Base-by-base conservation (phyloP, 2,888 invertebrate genomes). In the Nectonema munidae region DNA sequence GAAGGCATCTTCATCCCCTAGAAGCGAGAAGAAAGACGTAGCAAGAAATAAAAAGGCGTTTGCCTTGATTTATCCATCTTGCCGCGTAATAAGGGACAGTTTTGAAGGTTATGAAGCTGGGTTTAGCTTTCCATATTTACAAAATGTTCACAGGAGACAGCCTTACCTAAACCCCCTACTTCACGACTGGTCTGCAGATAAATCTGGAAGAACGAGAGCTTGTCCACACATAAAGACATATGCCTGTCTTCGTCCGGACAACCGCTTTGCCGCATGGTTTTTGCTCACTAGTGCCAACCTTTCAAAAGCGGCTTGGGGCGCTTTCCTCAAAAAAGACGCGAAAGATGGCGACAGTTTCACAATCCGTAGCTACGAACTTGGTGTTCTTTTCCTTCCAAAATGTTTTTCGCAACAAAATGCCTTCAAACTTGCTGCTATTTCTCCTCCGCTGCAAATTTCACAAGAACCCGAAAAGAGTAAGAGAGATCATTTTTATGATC, bases 281-380 rank as follows among this genome's bases (percentile, higher is more conserved):
- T 13, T 37, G 11, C 18, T 28, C 13, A 28, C 25, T 45, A 83
- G 83, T 39, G 77, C 75, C 0, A 95, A 95, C 58, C 58, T 86
- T 20, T 89, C 86, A 9, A 86, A 83, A 59, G 77, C 86, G 2
- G 89, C 89, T 0, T 89, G 89, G 89, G 89, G 89, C 29, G 58
- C 58, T 6, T 44, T 58, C 48, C 64, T 57, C 54, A 65, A 55
- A 63, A 66, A 51, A 54, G n/a, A n/a, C n/a, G n/a, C n/a, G n/a
- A n/a, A n/a, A n/a, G n/a, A n/a, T n/a, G 64, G 70, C 21, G 50
- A 54, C 19, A 58, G 57, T 43, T 51, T 64, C 38, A 58, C 58
- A 46, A 66, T 81, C 5, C 64, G 73, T 52, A 79, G 75, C 30
- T 83, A 74, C 50, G 86, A 89, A 55, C 69, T 68, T 1, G 86